Base-by-base conservation (phyloP, 2,797 vertebrate species). In the Megaceryle alcyon region DNA sequence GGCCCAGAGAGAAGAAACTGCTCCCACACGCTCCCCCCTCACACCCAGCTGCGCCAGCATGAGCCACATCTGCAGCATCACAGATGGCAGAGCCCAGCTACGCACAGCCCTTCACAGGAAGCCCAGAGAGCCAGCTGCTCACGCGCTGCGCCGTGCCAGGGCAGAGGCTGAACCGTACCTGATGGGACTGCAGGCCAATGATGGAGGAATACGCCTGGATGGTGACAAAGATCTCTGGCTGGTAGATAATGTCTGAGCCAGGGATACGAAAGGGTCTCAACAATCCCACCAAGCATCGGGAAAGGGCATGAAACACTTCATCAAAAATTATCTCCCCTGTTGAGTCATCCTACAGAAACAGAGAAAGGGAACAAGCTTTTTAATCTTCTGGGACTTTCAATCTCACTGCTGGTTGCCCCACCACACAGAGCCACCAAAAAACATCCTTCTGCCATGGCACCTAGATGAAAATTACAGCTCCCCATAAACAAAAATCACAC, bases 281-380 rank as follows among this genome's bases (percentile, higher is more conserved):
- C 61, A 99, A 98, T 29, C 99, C 99, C 5, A 98, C 96, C 46
- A 99, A 96, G 96, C 99, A 99, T 46, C 98, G 98, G 3, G 99
- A 99, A 63, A 99, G 97, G 31, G 99, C 99, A 8, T 99, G 98
- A 96, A 99, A 99, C 78, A 99, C 99, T 97, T 99, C 99, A 85
- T 99, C 99, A 77, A 99, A 99, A 94, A 99, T 99, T 97, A 99
- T 99, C 98, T 99, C 99, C 31, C 99, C 99, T 1, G 99, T 99
- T 94, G 99, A 98, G 97, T 99, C 99, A 92, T 99, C 99, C 99
- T 99, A 97, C 29, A 87, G 78, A 89, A 94, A 91, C 48, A 90
- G 21, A 87, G 18, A 86, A 44, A 96, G 20, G 73, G 20, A 91
- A 60, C 9, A 68, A 68, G 20, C 29, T 75, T 41, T 92, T 64